Evolutionary conservation across 1,140 invertebrate species (phyloP).

Genomic region (Zaprionus lachaisei): DNA sequence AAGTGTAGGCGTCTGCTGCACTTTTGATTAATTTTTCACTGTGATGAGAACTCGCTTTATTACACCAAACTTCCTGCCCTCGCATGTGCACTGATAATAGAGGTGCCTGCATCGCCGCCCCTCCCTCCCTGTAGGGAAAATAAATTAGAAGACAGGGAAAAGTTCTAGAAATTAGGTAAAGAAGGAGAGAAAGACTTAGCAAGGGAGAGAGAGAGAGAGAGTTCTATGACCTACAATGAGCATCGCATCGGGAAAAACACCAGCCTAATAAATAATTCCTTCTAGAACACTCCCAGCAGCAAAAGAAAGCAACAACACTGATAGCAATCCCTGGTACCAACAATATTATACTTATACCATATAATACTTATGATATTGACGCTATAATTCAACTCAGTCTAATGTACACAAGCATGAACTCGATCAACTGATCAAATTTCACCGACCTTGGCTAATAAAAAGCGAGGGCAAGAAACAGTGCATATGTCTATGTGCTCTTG

Average conservation of each 20-base stretch:
- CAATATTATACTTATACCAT: neutral
- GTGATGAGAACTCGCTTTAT: conserved; percentile 5
- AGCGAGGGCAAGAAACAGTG: neutral
- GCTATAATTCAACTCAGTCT: no score
- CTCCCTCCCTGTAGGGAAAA: neutral
- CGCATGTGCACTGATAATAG: conserved; percentile 70
- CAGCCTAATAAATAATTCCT: neutral
- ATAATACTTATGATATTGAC: no score
- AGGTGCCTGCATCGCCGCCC: neutral
- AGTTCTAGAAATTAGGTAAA: conserved; percentile 9
- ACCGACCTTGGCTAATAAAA: conserved; percentile 79
- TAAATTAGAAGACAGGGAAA: neutral
- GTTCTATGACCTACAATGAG: conserved; percentile 1
- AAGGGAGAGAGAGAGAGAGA: conserved; percentile 20
- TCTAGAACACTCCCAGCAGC: neutral
- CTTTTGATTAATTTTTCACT: conserved; percentile 76
- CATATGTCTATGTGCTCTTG: neutral
- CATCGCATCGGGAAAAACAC: neutral
- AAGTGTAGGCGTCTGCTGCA: conserved; percentile 76
- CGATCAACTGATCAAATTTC: conserved; percentile 29
- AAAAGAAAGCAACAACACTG: conserved; percentile 33
- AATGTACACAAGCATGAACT: conserved; percentile 12
- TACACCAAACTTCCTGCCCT: conserved; percentile 67
- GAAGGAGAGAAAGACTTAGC: conserved; percentile 4
- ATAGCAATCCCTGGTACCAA: no score